Evolutionary conservation across 2,113 vertebrate species (phyloP).

Genomic region (Microtus pennsylvanicus): DNA sequence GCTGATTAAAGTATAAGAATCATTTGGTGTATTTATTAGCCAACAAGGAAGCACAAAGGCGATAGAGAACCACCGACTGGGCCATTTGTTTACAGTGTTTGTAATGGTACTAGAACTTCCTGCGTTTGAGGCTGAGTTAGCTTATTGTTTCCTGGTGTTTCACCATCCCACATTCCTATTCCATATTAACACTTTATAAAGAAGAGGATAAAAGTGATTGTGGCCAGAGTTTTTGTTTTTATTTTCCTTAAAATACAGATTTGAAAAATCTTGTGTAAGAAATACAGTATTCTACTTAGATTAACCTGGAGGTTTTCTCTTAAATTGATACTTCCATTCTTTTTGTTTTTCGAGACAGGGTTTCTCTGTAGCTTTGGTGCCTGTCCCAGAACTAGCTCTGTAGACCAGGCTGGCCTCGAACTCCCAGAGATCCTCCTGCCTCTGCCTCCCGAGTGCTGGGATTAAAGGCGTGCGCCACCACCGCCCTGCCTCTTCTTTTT

Average conservation of each 20-base stretch:
- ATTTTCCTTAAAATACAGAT: not conserved
- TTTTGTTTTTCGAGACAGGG: too few relatives aligned
- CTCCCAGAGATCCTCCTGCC: too few relatives aligned
- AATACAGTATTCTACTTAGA: not conserved
- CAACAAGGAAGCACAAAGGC: not conserved
- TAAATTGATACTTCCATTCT: not conserved
- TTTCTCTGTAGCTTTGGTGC: too few relatives aligned
- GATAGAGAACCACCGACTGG: not conserved
- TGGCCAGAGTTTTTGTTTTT: not conserved
- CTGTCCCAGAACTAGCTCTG: too few relatives aligned
- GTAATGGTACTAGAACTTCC: not conserved
- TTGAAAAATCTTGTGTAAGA: not conserved
- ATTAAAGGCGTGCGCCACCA: too few relatives aligned
- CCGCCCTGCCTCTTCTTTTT: not conserved
- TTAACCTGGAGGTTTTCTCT: not conserved
- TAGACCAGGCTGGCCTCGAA: too few relatives aligned
- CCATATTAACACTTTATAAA: not conserved
- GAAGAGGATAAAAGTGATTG: not conserved
- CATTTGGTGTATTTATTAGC: not conserved
- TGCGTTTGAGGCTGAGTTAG: conserved; percentile 12
- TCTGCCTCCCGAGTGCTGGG: too few relatives aligned
- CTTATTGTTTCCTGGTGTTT: not conserved
- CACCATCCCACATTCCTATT: not conserved
- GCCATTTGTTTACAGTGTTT: not conserved
- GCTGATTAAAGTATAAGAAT: conserved; percentile 24